Conservation (phyloP, 2,888 invertebrate genomes). For the Metallyticus violacea region DNA sequence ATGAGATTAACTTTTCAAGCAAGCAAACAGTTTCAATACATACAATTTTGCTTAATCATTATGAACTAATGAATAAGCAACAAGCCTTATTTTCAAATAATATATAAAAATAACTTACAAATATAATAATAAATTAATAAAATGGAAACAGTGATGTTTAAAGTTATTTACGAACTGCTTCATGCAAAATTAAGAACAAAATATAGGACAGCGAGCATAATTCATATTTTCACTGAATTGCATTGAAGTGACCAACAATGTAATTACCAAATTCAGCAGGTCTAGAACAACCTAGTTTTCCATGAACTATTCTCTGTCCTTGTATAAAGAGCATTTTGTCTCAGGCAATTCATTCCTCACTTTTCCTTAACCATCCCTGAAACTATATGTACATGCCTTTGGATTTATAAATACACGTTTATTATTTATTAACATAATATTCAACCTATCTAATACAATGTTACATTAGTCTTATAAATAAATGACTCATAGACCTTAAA, state of each 20-base stretch:
- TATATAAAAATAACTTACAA: neutral
- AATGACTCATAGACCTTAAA: neutral
- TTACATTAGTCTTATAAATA: conserved; percentile 31
- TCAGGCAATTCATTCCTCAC: neutral
- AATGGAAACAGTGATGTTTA: neutral
- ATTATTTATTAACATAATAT: neutral
- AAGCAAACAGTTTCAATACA: neutral
- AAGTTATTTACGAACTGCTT: neutral
- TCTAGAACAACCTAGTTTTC: neutral
- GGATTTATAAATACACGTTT: neutral
- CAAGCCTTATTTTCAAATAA: neutral
- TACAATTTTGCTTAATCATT: neutral
- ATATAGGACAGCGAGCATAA: neutral
- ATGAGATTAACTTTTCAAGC: neutral
- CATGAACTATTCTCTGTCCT: too few relatives aligned
- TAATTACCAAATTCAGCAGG: neutral
- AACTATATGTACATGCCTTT: neutral
- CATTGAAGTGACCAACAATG: neutral
- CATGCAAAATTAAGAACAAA: neutral
- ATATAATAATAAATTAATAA: neutral
- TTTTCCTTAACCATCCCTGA: neutral
- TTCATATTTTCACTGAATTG: neutral
- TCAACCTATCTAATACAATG: neutral
- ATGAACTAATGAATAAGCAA: neutral
- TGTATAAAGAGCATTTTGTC: too few relatives aligned